Percentiles rank a stretch among this genome's conserved stretches.
These are phyloP conservation scores for Loris lydekkerianus DNA, from an alignment of 2,797 vertebrate genomes.

Conservation along the genomic window DNA sequence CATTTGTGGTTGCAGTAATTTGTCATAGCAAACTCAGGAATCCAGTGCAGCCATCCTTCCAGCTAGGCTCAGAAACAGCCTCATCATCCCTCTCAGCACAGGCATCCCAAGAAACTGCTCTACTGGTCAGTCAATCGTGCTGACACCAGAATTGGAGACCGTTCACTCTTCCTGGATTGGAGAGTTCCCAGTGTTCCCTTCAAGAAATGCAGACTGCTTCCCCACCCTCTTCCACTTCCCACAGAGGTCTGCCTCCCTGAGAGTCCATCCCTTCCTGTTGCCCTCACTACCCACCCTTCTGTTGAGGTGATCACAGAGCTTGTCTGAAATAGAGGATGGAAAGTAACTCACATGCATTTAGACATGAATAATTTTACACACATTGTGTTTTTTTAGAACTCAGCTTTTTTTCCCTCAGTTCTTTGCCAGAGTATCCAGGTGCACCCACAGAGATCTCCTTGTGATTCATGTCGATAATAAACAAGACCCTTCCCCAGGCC, in stretches of 20 bases:
- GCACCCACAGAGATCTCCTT: not conserved
- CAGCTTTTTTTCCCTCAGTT: not conserved
- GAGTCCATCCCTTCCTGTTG: not conserved
- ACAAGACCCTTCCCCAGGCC: not conserved
- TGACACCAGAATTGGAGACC: not conserved
- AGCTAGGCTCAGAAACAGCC: not conserved
- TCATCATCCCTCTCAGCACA: not conserved
- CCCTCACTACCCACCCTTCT: not conserved
- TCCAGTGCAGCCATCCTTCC: not conserved
- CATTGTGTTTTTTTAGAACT: not conserved
- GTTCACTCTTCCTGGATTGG: not conserved
- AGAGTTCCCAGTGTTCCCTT: not conserved
- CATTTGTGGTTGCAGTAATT: not conserved
- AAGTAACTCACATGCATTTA: not conserved
- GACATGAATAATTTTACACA: not conserved
- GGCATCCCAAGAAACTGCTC: not conserved
- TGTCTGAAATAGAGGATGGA: not conserved
- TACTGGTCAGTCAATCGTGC: accelerated
- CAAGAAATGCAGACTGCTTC: not conserved
- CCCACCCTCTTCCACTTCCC: not conserved
- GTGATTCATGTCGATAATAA: not conserved
- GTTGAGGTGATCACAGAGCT: not conserved
- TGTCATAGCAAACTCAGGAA: not conserved
- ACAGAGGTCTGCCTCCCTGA: not conserved
- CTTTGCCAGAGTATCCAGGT: conserved; percentile 5